Evolutionary conservation across 2,888 invertebrate species (phyloP), one percentile per base, ranked within the genome.

Genomic region (Phaedon cochleariae): DNA sequence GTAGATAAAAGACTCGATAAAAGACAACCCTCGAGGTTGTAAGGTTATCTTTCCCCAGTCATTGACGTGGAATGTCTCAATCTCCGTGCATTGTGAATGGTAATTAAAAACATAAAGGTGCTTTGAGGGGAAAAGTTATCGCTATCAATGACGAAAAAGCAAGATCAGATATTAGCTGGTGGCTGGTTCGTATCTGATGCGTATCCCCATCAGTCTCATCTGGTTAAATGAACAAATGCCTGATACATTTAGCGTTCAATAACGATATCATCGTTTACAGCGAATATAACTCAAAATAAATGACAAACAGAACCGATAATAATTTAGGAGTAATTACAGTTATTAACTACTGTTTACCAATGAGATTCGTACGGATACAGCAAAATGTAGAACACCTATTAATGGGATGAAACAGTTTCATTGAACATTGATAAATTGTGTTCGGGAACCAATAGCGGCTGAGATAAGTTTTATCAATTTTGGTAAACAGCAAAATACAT

Each of bases 281-380:
- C 62, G 62, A 41, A 54, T 67, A 68, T 71, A 71, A 67, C 67
- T 71, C 71, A 71, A 69, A 69, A 71, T 71, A 66, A 67, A 62
- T 69, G 69, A 71, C 70, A 71, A 71, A 70, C 65, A 64, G 54
- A 55, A 53, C 67, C 63, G 73, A 74, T 71, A 72, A 70, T 66
- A 65, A 65, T 73, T 68, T 67, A 71, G 68, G 69, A 68, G 69
- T 72, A 72, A 73, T 74, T 68, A 68, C 70, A 20, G 67, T 67
- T 72, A 73, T 74, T 71, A 72, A 71, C 64, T 70, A 65, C 55
- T 63, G 69, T 71, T 72, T 70, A 68, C 70, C 64, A 69, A 74
- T 71, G 62, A 69, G 62, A 69, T 66, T 62, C 64, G 64, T 46
- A 68, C 54, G 62, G 62, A 62, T 65, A 68, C 54, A 55, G 62